Conservation (phyloP, 2,888 invertebrate genomes). For the Euzetes globulus region DNA sequence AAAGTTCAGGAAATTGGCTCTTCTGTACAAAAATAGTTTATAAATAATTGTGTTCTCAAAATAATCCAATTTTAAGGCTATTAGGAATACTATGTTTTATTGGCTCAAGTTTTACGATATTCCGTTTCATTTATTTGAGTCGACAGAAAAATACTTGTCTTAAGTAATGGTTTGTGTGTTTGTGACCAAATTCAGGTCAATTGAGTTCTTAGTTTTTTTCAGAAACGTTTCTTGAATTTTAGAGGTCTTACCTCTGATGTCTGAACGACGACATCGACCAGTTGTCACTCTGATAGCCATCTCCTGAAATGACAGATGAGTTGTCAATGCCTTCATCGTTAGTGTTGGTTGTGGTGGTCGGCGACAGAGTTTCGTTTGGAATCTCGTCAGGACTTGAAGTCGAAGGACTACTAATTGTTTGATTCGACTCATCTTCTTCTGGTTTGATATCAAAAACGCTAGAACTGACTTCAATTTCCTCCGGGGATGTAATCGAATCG, state of each 20-base stretch:
- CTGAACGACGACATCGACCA: constrained; percentile 11
- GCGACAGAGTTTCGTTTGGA: neutral
- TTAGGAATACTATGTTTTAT: neutral
- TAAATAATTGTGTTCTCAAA: neutral
- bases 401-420: neutral
- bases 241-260: constrained; percentile 14
- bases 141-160: neutral
- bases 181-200: neutral
- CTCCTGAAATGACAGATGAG: constrained; percentile 3
- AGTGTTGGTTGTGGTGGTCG: neutral
- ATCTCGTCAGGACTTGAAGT: constrained; percentile 7
- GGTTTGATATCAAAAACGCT: neutral
- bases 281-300: constrained; percentile 24
- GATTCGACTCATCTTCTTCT: neutral
- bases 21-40: no score
- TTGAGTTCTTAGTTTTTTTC: neutral
- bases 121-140: neutral
- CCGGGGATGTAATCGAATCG: neutral
- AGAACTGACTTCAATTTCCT: neutral
- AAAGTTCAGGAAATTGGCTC: no score
- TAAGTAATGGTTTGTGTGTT: neutral
- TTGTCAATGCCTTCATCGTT: constrained; percentile 23
- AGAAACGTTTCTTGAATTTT: neutral
- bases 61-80: neutral
- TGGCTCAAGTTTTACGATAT: constrained; percentile 8